Conservation (phyloP, 2,888 invertebrate species). For the Mesorhabditis sp. region DNA sequence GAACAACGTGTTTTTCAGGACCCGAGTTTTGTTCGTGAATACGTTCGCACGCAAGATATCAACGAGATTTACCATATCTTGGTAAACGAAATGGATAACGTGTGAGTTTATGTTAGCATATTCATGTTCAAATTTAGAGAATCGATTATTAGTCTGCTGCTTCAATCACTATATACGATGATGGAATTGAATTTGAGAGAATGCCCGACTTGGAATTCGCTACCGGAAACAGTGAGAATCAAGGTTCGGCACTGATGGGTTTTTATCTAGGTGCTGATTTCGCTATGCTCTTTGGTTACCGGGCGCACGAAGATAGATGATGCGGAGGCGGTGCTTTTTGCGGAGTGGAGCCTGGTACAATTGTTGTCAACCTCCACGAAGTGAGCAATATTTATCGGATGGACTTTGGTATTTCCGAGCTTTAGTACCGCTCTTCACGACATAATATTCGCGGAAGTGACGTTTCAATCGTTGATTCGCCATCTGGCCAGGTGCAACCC, state of each 20-base stretch:
- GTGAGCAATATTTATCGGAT: neutral
- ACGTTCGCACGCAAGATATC: neutral
- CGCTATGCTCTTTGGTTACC: conserved; percentile 4
- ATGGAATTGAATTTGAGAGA: neutral
- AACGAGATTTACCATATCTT: neutral
- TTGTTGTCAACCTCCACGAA: conserved; percentile 16
- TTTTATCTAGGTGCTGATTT: conserved; percentile 8
- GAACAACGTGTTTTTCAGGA: no score
- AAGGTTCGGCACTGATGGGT: neutral
- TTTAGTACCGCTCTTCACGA: conserved; percentile 10
- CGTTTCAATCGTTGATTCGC: conserved; percentile 77
- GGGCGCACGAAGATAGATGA: conserved; percentile 35
- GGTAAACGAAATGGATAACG: neutral
- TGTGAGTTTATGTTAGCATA: neutral
- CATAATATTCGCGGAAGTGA: conserved; percentile 70
- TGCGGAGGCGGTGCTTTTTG: conserved; percentile 23
- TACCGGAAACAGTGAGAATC: neutral
- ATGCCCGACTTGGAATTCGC: neutral
- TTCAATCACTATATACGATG: neutral
- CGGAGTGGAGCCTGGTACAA: conserved; percentile 29
- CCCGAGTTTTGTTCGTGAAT: no score
- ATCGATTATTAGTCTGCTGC: neutral
- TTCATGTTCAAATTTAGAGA: no score
- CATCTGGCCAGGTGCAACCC: conserved; percentile 57
- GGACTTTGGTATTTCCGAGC: neutral